phyloP scores from a whole-genome alignment of 2,888 invertebrate species.

The Mythimna loreyi region DNA sequence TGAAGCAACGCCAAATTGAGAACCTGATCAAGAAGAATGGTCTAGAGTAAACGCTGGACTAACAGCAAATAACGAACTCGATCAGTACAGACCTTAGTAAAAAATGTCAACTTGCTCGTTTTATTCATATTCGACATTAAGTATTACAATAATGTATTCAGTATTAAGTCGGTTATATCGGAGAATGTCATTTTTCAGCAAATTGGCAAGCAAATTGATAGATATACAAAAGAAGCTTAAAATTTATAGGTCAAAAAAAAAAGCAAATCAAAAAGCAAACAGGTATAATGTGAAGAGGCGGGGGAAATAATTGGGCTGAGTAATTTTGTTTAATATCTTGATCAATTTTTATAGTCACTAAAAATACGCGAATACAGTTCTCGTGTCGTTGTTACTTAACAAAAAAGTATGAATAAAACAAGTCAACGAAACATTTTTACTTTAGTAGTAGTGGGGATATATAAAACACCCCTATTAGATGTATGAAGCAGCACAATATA shows the following conservation, averaged over 20 bases:
- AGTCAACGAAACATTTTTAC: background rate
- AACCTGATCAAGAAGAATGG: constrained; percentile 36
- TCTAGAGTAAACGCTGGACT: constrained; percentile 15
- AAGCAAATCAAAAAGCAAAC: too few species aligned
- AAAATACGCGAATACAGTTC: too few species aligned
- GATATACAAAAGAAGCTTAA: too few species aligned
- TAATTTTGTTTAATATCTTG: background rate
- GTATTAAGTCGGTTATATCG: too few species aligned
- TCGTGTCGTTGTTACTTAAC: background rate
- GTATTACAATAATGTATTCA: background rate
- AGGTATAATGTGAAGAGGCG: too few species aligned
- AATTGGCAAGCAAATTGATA: too few species aligned
- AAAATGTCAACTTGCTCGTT: constrained; percentile 1
- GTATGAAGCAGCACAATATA: background rate
- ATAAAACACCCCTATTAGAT: background rate
- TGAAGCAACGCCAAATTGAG: constrained; percentile 37
- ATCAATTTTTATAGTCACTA: background rate
- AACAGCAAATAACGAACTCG: background rate
- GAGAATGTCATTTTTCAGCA: too few species aligned
- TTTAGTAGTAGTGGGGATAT: background rate
- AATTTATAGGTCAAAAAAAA: too few species aligned
- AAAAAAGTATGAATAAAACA: constrained; percentile 3
- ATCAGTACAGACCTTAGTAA: background rate
- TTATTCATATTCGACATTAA: background rate
- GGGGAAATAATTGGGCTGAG: too few species aligned